A percentile compares a stretch with the other conserved stretches of the same genome.
phyloP scores from a whole-genome alignment of 2,113 vertebrate species.

The Grallaria varia region DNA sequence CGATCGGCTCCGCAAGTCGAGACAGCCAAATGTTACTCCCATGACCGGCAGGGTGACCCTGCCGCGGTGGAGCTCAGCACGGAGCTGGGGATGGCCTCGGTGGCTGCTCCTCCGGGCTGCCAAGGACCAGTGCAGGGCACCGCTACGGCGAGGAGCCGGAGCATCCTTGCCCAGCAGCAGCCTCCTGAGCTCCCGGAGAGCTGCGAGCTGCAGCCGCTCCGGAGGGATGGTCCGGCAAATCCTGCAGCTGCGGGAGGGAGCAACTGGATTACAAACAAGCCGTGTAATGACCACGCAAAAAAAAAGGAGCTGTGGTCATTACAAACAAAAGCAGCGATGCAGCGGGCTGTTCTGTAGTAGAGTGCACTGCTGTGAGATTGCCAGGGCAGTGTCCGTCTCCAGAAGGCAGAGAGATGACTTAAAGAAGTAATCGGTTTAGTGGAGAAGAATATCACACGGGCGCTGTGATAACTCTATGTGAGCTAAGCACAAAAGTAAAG shows the following conservation, averaged over 20 bases:
- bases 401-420: background rate
- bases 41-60: background rate
- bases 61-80: background rate
- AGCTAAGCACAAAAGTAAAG: background rate
- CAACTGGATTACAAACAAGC: background rate
- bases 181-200: background rate
- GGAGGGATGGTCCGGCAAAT: background rate
- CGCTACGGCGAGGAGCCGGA: background rate
- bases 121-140: background rate
- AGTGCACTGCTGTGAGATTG: background rate
- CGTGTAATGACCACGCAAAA: background rate
- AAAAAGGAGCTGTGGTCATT: background rate
- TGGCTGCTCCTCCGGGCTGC: background rate
- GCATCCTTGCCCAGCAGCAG: background rate
- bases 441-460: background rate
- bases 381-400: background rate
- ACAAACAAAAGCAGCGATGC: background rate
- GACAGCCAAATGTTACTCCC: background rate
- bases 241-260: background rate
- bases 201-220: background rate
- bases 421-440: background rate
- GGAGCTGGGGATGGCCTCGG: background rate
- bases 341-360: rapidly evolving
- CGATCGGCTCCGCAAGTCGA: background rate
- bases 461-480: rapidly evolving